These are phyloP conservation scores for Caranx melampygus DNA, from an alignment of 2,113 vertebrate species.

Conservation along the genomic window DNA sequence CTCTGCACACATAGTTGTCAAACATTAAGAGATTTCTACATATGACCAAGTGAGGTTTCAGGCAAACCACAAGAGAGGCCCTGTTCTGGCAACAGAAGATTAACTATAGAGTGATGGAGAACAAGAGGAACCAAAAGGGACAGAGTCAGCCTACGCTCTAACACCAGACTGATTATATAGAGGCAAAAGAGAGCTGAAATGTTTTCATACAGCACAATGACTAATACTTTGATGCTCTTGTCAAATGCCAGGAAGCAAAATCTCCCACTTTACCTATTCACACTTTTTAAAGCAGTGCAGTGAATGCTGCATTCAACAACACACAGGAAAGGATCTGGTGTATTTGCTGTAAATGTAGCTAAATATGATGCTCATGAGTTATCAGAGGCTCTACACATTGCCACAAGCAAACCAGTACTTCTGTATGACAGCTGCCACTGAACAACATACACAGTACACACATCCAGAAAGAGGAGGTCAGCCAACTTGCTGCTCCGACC, in stretches of 20 bases:
- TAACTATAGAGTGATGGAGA: conserved; percentile 50
- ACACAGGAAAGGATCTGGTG: neutral
- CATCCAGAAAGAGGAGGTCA: neutral
- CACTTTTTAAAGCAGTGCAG: neutral
- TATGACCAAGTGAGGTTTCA: conserved; percentile 55
- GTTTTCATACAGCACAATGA: neutral
- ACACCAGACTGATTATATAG: conserved; percentile 45
- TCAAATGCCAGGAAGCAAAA: conserved; percentile 2
- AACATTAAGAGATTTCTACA: conserved; percentile 59
- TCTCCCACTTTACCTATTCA: neutral
- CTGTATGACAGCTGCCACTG: neutral
- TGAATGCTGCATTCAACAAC: neutral
- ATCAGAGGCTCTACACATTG: conserved; percentile 26
- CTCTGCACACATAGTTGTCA: conserved; percentile 45
- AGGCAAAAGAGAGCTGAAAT: neutral
- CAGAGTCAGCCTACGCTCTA: conserved; percentile 18
- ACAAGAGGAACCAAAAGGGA: conserved; percentile 44
- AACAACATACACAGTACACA: neutral
- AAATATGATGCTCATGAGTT: conserved; percentile 8
- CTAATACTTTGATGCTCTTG: neutral
- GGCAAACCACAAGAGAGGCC: conserved; percentile 61
- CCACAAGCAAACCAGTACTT: neutral
- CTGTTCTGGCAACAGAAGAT: conserved; percentile 48
- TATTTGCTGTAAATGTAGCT: conserved; percentile 1
- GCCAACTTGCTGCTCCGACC: neutral